A percentile compares a stretch with the other conserved stretches of the same genome.
Evolutionary conservation across 2,113 vertebrate genomes (phyloP).

Genomic region (Loxodonta africana): DNA sequence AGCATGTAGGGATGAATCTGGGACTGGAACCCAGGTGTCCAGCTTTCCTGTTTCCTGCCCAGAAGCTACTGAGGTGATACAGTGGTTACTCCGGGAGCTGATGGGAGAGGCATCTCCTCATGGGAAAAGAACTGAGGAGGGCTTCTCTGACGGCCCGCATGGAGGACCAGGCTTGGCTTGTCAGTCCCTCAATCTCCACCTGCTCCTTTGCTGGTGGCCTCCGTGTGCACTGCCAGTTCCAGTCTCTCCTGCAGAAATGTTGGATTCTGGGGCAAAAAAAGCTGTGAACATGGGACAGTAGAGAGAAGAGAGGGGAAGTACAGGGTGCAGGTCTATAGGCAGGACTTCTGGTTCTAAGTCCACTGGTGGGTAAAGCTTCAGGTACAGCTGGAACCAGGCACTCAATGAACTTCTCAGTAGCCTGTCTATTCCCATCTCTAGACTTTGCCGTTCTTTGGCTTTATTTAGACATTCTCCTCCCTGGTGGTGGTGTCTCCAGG

Average conservation of each 20-base stretch:
- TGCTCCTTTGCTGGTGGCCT: slow-evolving; percentile 9
- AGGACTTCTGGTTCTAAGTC: background rate
- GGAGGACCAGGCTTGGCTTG: background rate
- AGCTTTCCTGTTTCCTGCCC: background rate
- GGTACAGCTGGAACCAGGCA: background rate
- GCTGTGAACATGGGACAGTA: background rate
- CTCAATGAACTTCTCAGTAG: background rate
- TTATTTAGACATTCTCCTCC: background rate
- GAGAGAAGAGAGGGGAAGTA: background rate
- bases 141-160: background rate
- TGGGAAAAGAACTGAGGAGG: background rate
- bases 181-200: background rate
- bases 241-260: background rate
- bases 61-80: background rate
- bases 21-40: background rate
- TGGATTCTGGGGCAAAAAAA: background rate
- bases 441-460: background rate
- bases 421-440: background rate
- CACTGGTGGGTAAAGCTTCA: background rate
- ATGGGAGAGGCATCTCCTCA: background rate
- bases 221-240: background rate
- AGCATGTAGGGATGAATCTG: background rate
- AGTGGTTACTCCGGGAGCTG: background rate
- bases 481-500: background rate
- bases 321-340: background rate